A percentile compares a stretch with the other conserved stretches of the same genome.
Conservation (phyloP, 2,113 vertebrate genomes). For the Thalassoma bifasciatum region DNA sequence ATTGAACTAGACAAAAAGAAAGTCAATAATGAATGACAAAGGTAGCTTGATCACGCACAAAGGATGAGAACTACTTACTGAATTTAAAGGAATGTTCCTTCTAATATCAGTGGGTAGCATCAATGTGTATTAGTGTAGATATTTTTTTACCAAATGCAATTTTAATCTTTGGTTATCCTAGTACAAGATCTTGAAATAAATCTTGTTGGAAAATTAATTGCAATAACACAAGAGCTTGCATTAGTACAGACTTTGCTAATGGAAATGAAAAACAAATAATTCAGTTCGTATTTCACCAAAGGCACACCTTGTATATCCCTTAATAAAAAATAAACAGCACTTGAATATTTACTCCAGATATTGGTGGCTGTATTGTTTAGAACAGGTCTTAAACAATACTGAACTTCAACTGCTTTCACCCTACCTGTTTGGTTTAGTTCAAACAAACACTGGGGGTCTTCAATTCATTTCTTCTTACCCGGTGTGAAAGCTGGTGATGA, state of each 20-base stretch:
- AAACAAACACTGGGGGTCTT: background rate
- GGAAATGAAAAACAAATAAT: background rate
- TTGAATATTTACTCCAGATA: background rate
- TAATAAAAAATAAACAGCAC: background rate
- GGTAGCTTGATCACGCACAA: background rate
- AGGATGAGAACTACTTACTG: too few species aligned
- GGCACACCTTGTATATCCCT: background rate
- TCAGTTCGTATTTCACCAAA: background rate
- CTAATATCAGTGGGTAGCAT: too few species aligned
- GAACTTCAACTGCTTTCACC: background rate
- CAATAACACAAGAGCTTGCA: too few species aligned
- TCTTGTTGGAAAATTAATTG: too few species aligned
- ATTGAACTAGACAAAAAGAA: constrained; percentile 4
- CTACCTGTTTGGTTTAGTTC: background rate
- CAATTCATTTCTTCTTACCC: background rate
- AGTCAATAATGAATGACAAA: constrained; percentile 11
- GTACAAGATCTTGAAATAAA: too few species aligned
- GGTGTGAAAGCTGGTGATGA: background rate
- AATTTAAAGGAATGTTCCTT: too few species aligned
- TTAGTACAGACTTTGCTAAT: too few species aligned
- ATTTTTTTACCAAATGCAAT: too few species aligned
- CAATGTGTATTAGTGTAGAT: too few species aligned
- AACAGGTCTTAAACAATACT: background rate
- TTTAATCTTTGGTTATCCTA: too few species aligned
- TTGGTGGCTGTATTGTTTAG: background rate